Evolutionary conservation across 2,888 invertebrate genomes (phyloP), one percentile per base, ranked within the genome.

Genomic region (Tolmerus cingulatus): DNA sequence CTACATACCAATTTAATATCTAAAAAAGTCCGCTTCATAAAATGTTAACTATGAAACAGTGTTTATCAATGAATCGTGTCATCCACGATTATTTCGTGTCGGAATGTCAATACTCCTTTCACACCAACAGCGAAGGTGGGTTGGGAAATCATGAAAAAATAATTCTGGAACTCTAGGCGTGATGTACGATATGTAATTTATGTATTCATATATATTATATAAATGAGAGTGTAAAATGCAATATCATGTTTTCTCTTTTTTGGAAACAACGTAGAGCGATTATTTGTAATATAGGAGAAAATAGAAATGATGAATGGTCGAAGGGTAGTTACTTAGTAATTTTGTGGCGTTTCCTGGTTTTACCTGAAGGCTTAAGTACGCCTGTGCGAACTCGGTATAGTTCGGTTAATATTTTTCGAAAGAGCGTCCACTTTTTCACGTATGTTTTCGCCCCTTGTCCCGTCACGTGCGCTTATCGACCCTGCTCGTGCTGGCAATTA

Each of bases 401-500:
- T 66, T 27, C 12, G 5, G 66, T 23, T 23, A 12, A 66, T 66
- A 66, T 27, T 66, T 27, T 66, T 23, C 23, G 12, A 66, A 66
- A 66, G 23, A 23, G 12, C 27, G 66, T 66, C 27, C 66, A 9
- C 12, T 66, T 66, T 55, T 19, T 27, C 66, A 66, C 27, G 66
- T 66, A 66, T 66, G 66, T 8, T 66, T 27, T 66, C 23, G 66
- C 66, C 66, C 27, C 27, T 27, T 14, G 66, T 27, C 12, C 7
- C 23, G 43, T 78, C 78, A 78, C 40, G 78, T 40, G 23, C 16
- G 43, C 43, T 14, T 78, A 40, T 78, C 23, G 40, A 40, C 51
- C 82, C 19, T 14, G 4, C 66, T 66, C 30, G 66, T 82, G 82
- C 37, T 14, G 82, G 57, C 85, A 85, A 85, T 85, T 85, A 84